Conservation (phyloP, 1,140 invertebrate species). For the Drosophila nasuta region DNA sequence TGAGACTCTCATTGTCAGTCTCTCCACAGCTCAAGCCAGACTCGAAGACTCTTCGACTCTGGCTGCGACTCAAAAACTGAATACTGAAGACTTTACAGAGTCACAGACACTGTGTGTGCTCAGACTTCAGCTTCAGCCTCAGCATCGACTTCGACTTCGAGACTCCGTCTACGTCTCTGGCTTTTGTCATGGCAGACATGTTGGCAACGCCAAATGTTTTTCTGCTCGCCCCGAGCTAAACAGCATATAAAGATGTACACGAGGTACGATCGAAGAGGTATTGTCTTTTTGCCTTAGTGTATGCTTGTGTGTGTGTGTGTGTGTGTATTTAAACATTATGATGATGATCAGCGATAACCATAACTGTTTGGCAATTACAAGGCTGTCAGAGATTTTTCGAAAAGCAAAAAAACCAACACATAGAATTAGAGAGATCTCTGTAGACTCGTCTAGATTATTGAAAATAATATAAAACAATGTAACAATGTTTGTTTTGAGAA, state of each 20-base stretch:
- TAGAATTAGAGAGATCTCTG: constrained; percentile 20
- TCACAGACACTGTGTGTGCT: constrained; percentile 11
- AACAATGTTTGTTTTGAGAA: neutral
- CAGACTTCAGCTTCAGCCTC: neutral
- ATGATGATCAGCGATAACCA: constrained; percentile 40
- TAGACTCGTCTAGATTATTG: constrained; percentile 10
- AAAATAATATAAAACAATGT: constrained; percentile 7
- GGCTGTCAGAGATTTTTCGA: constrained; percentile 22
- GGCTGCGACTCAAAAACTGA: constrained; percentile 32
- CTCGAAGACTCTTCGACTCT: constrained; percentile 35
- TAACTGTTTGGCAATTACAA: constrained; percentile 41
- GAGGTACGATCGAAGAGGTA: constrained; percentile 52
- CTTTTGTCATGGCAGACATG: constrained; percentile 82
- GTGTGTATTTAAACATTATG: constrained; percentile 36
- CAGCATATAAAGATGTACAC: constrained; percentile 64
- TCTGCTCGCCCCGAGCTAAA: constrained; percentile 61
- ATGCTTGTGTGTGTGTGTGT: neutral
- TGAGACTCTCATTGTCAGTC: constrained; percentile 67
- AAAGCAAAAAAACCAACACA: constrained; percentile 1
- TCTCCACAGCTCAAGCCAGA: constrained; percentile 37
- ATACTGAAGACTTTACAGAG: constrained; percentile 15
- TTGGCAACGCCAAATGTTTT: constrained; percentile 80
- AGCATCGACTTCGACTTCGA: constrained; percentile 5
- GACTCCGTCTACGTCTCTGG: constrained; percentile 18
- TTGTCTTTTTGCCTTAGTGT: constrained; percentile 3